Base-by-base conservation (phyloP, 1,140 invertebrate species). In the Drosophila insularis region DNA sequence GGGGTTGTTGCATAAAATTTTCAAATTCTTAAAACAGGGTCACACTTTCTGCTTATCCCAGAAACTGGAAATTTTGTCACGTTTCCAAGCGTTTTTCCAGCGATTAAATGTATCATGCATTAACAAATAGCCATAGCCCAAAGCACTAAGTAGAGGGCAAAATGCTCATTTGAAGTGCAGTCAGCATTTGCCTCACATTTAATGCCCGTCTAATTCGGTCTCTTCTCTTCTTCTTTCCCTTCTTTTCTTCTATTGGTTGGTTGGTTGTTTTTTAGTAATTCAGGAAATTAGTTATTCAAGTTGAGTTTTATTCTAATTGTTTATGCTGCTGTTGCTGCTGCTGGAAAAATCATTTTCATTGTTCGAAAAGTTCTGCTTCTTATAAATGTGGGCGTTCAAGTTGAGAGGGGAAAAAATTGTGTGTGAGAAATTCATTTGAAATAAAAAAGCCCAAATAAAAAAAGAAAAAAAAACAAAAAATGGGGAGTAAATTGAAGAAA, bases 251-350 rank as follows among this genome's bases (percentile, higher is more conserved):
- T 4, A 6, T 27, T 27, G 5, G 27, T 27, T 21, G 7, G 8
- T 17, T 53, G 23, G 3, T 27, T 27, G 3, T 71, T 78, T 82
- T 75, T 80, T 87, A 74, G 82, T 89, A 89, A 89, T 87, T 87
- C 84, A 87, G 82, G 79, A 87, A 87, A 87, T 87, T 87, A 87
- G 84, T 82, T 80, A 87, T 87, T 87, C 82, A 89, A 66, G 58
- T 67, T 77, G 82, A 64, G 74, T 64, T 70, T 78, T 56, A 39
- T 75, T 69, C 64, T 87, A 87, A 87, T 87, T 50, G 43, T 50
- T 80, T 89, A 89, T 89, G 82, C 82, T 40, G 67, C 76, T 65
- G 55, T 89, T 89, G 89, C 87, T 87, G 82, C 79, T 87, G 78
- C 78, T 81, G 81, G 74, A 81, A 81, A 50, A 81, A 87, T 79